Evolutionary conservation across 2,797 vertebrate genomes (phyloP), one percentile per base, ranked within the genome.

Genomic region (Diplodus puntazzo): DNA sequence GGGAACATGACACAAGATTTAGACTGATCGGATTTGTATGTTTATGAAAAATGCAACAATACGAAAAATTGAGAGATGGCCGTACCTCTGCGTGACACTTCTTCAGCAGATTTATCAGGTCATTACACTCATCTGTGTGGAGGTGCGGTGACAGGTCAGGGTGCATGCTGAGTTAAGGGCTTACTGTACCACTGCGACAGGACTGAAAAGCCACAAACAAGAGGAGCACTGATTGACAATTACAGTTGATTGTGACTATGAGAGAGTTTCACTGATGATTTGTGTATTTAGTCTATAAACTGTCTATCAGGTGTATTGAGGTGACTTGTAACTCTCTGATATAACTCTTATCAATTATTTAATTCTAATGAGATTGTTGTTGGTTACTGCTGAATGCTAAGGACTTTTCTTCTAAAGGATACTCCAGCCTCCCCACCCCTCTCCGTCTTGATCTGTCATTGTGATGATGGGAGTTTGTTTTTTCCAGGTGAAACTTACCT

Each of bases 61-160:
- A n/a, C 0, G 13, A n/a, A 1, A 39, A 2, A 42, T 53, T 13
- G 5, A 2, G 25, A 52, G 27, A 42, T 9, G 0, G n/a, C 83
- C 93, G 88, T 94, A 98, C 98, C 95, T 99, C 97, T 23, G 81
- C 91, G 92, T 99, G 98, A 85, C 98, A 99, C 72, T 97, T 95
- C 89, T 91, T 97, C 82, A 99, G 95, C 64, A 92, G 92, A 62
- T 81, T 91, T 87, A 99, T 99, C 73, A 98, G 55, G 69, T 94
- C 81, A 86, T 99, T 99, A 92, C 98, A 99, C 88, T 98, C 97
- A 11, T 97, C 96, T 1, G 96, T 97, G 92, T 99, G 98, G 82
- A 98, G 94, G 92, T 99, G 98, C 84, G 97, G 95, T 39, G 97
- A 99, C 88, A 99, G 94, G 90, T 99, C 97, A 69, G 97, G 88